These are phyloP conservation scores for Apis cerana DNA, from an alignment of 1,140 invertebrate genomes.

Conservation along the genomic window DNA sequence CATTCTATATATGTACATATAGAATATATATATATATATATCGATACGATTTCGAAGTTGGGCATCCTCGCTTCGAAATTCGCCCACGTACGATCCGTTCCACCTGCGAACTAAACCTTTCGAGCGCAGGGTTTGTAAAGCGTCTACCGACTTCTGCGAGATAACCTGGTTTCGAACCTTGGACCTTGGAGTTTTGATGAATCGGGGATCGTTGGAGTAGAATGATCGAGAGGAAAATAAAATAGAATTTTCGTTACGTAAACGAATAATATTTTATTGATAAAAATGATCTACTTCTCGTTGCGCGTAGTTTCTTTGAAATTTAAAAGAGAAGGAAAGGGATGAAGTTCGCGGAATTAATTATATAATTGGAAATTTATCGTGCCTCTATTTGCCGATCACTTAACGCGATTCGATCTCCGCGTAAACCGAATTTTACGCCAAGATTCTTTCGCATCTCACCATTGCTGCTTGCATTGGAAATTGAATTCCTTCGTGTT, in stretches of 20 bases:
- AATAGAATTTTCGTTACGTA: no score
- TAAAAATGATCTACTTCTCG: no score
- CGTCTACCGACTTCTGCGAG: not conserved
- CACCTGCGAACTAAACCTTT: constrained; percentile 14
- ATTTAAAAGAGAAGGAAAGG: no score
- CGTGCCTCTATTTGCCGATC: not conserved
- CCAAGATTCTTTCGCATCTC: not conserved
- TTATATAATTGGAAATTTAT: no score
- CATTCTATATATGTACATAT: not conserved
- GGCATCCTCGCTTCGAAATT: not conserved
- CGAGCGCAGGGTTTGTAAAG: not conserved
- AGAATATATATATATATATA: no score
- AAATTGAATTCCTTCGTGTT: not conserved
- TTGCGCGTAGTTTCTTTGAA: no score
- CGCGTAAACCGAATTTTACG: not conserved
- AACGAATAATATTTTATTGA: no score
- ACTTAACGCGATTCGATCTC: not conserved
- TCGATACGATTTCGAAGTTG: constrained; percentile 49
- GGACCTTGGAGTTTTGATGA: no score
- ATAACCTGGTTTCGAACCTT: not conserved
- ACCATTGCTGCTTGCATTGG: not conserved
- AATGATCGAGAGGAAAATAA: no score
- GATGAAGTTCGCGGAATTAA: no score
- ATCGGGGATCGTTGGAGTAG: no score
- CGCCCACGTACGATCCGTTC: constrained; percentile 36